Evolutionary conservation across 2,113 vertebrate genomes (phyloP).

Genomic region (Copsychus sechellarum): DNA sequence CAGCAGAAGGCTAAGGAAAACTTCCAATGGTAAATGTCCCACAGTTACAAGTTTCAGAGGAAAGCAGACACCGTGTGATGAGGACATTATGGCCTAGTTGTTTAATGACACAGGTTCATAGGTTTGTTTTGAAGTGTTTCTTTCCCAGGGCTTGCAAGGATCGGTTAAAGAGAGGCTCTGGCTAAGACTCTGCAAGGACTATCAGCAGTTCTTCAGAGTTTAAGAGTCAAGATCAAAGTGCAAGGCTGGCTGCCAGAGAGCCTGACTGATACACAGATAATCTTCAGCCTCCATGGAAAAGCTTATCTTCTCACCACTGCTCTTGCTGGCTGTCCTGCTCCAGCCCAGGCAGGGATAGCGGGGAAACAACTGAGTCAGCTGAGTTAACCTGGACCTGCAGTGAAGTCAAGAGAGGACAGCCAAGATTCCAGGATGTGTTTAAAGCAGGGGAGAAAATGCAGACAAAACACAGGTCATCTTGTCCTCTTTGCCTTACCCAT

Average conservation of each 20-base stretch:
- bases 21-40: neutral
- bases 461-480: neutral
- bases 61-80: neutral
- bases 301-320: neutral
- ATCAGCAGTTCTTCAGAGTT: neutral
- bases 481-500: neutral
- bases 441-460: neutral
- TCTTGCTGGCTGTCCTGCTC: fast-evolving
- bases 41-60: neutral
- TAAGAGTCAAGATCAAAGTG: neutral
- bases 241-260: neutral
- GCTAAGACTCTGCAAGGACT: neutral
- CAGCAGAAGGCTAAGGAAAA: neutral
- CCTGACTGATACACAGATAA: neutral
- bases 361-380: neutral
- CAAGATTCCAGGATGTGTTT: neutral
- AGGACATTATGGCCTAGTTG: neutral
- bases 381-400: neutral
- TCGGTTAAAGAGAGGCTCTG: neutral
- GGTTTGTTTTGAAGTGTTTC: neutral
- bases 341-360: fast-evolving
- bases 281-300: neutral
- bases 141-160: neutral
- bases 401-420: neutral
- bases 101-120: neutral